Evolutionary conservation across 2,113 vertebrate species (phyloP).

Genomic region (Lates calcarifer): DNA sequence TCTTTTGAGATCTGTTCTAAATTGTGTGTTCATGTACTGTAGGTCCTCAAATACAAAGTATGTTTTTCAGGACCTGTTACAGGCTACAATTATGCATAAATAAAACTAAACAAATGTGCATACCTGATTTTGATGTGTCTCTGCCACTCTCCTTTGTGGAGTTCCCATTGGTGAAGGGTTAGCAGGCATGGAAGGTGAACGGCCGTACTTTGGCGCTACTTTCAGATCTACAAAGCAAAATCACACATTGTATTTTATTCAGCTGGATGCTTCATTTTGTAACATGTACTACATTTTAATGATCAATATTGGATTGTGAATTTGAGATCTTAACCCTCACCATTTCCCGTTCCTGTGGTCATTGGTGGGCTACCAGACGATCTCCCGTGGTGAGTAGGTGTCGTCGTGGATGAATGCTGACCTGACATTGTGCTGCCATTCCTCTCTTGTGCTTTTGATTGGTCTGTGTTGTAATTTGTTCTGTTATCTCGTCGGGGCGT

Average conservation of each 20-base stretch:
- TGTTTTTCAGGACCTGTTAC: background rate
- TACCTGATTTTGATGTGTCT: conserved; percentile 94
- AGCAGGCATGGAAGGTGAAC: conserved; percentile 90
- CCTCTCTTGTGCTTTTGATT: conserved; percentile 94
- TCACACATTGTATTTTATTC: background rate
- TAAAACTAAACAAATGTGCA: conserved; percentile 77
- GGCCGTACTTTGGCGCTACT: conserved; percentile 88
- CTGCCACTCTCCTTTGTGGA: conserved; percentile 91
- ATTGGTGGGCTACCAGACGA: conserved; percentile 92
- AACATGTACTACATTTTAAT: background rate
- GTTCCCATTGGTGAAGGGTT: conserved; percentile 91
- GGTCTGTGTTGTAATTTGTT: conserved; percentile 86
- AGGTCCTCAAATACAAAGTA: background rate
- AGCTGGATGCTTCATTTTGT: background rate
- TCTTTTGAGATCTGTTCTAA: too few relatives aligned
- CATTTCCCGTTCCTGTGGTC: conserved; percentile 88
- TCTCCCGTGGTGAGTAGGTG: conserved; percentile 90
- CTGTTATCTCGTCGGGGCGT: conserved; percentile 92
- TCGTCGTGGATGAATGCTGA: conserved; percentile 84
- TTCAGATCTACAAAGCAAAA: conserved; percentile 86
- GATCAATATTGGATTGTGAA: background rate
- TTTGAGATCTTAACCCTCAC: conserved; percentile 74
- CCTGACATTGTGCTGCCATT: conserved; percentile 87
- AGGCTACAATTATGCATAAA: background rate
- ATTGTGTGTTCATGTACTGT: background rate